Conservation (phyloP, 2,113 vertebrate genomes). For the Nanorana parkeri region DNA sequence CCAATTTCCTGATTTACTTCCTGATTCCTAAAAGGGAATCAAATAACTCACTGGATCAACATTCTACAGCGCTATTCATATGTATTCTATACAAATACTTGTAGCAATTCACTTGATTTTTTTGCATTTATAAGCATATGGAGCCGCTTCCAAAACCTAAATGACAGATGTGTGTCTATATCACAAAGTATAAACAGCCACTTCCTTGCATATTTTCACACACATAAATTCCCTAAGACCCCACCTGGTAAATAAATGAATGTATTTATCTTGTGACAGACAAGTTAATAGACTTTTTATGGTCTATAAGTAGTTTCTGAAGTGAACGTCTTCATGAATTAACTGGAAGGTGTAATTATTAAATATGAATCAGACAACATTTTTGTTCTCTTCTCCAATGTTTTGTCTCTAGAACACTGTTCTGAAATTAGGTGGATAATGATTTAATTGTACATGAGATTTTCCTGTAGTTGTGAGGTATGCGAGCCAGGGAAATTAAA, state of each 20-base stretch:
- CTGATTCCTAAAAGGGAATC: too few relatives aligned
- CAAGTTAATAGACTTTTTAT: conserved; percentile 32
- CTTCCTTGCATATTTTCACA: too few relatives aligned
- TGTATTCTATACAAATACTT: too few relatives aligned
- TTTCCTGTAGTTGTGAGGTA: conserved; percentile 32
- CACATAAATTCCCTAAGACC: too few relatives aligned
- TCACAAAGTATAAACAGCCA: too few relatives aligned
- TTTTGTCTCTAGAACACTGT: conserved; percentile 6
- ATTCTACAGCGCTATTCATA: too few relatives aligned
- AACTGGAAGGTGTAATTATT: conserved; percentile 19
- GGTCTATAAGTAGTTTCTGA: neutral
- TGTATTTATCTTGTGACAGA: conserved; percentile 14
- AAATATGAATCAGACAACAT: conserved; percentile 11
- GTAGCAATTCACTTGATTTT: too few relatives aligned
- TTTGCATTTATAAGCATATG: too few relatives aligned
- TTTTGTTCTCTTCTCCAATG: conserved; percentile 13
- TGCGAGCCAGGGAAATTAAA: conserved; percentile 24
- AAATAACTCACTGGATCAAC: too few relatives aligned
- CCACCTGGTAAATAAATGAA: neutral
- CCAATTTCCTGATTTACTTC: too few relatives aligned
- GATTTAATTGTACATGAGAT: conserved; percentile 44
- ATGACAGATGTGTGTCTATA: too few relatives aligned
- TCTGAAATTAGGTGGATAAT: conserved; percentile 43
- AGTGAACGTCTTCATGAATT: neutral
- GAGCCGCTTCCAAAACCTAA: too few relatives aligned